Evolutionary conservation across 2,113 vertebrate species (phyloP), one percentile per base, ranked within the genome.

Genomic region (Baryphthengus martii): DNA sequence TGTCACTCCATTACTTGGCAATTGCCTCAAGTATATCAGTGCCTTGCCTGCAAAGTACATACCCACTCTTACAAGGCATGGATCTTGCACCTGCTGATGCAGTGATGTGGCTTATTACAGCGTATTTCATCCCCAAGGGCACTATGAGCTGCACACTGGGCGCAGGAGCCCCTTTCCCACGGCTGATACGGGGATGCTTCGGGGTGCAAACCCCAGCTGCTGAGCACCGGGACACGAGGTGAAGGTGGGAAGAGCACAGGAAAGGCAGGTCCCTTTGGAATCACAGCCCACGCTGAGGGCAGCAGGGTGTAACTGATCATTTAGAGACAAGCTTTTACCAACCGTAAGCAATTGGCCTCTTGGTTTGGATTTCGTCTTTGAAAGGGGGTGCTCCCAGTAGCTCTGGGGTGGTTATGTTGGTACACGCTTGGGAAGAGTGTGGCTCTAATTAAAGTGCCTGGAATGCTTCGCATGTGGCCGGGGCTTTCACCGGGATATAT

Each of bases 221-320:
- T 50, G 74, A 24, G 6, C 47, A 19, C 40, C 6, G 3, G 40
- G 63, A 40, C 45, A 19, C 0, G 2, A 45, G n/a, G 13, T 7
- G 70, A 5, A 15, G 29, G 19, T 6, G 52, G 55, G 45, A 6
- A 42, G 33, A 47, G 33, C 15, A 2, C 5, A 4, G 71, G 50
- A 26, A 66, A 63, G 21, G 13, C 29, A 2, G 4, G 7, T 42
- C n/a, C 29, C 2, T 13, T 33, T 0, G 2, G 37, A 44, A 23
- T 10, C 3, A 3, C 2, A 15, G 39, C 37, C 42, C 20, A 0
- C 0, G 3, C 5, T 4, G 7, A 25, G 52, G 39, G 49, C 17
- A 45, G 53, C 14, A 16, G 37, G n/a, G 23, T 45, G 35, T 6
- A 17, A 17, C 4, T 23, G 21, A 21, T 28, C 19, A 4, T 31